Evolutionary conservation across 2,888 invertebrate genomes (phyloP).

Genomic region (Scaptomyza tumidula): DNA sequence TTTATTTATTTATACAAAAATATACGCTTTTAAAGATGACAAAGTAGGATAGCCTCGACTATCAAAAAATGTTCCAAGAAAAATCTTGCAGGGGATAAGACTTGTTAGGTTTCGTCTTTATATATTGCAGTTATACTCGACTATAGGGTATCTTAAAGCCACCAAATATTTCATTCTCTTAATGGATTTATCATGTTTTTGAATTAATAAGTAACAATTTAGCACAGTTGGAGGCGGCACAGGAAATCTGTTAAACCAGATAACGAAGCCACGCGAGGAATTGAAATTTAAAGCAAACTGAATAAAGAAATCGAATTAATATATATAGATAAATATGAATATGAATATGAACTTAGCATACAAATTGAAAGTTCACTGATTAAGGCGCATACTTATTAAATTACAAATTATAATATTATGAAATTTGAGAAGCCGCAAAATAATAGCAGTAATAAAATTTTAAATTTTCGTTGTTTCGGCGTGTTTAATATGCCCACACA

Average conservation of each 20-base stretch:
- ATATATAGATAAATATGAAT: slow-evolving; percentile 41
- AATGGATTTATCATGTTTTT: slow-evolving; percentile 1
- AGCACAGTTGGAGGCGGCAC: slow-evolving; percentile 41
- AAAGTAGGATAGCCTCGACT: slow-evolving; percentile 3
- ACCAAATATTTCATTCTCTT: neutral
- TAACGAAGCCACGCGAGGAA: slow-evolving; percentile 23
- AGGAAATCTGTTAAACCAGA: slow-evolving; percentile 37
- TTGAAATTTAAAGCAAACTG: slow-evolving; percentile 19
- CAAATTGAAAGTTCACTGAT: slow-evolving; percentile 40
- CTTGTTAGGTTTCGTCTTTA: neutral
- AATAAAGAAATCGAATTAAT: slow-evolving; percentile 18
- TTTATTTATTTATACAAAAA: slow-evolving; percentile 17
- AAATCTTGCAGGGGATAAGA: neutral
- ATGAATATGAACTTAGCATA: slow-evolving; percentile 43
- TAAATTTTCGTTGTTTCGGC: slow-evolving; percentile 1
- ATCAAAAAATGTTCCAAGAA: neutral
- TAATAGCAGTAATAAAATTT: slow-evolving; percentile 17
- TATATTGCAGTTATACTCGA: too few relatives aligned
- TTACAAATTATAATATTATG: slow-evolving; percentile 35
- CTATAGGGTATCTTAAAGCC: slow-evolving; percentile 14
- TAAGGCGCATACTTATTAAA: slow-evolving; percentile 39
- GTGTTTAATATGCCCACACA: neutral
- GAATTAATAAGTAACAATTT: slow-evolving; percentile 32
- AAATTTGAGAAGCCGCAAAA: slow-evolving; percentile 34
- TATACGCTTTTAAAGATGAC: slow-evolving; percentile 12